Evolutionary conservation across 2,113 vertebrate species (phyloP).

Genomic region (Rostratula benghalensis): DNA sequence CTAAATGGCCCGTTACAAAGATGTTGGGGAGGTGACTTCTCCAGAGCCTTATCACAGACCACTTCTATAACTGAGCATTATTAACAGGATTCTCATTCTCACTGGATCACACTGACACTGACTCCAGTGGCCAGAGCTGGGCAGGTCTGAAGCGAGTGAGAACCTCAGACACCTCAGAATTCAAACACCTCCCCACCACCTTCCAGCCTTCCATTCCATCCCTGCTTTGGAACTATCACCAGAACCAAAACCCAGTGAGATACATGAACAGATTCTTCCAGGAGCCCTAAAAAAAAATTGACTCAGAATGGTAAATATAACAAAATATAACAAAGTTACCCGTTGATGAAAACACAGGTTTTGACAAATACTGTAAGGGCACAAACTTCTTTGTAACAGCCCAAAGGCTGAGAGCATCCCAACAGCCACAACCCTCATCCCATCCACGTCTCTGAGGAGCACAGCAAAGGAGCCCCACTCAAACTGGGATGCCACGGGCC

Average conservation of each 20-base stretch:
- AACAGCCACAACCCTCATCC: neutral
- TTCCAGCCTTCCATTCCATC: neutral
- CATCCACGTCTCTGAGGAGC: neutral
- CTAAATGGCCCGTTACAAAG: neutral
- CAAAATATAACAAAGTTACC: accelerated
- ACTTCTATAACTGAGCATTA: neutral
- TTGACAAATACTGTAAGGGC: neutral
- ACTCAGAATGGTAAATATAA: neutral
- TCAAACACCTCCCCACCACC: neutral
- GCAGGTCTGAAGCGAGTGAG: neutral
- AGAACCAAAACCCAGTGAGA: neutral
- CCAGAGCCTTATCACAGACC: neutral
- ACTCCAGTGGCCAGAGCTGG: neutral
- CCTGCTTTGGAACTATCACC: neutral
- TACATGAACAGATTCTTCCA: neutral
- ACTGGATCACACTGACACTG: neutral
- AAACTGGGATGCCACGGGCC: neutral
- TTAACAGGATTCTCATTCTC: neutral
- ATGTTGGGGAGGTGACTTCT: neutral
- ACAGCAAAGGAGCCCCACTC: neutral
- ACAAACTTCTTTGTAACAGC: neutral
- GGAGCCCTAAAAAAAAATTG: neutral
- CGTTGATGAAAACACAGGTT: neutral
- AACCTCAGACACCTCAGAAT: neutral
- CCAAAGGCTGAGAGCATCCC: neutral